These are phyloP conservation scores for Megalurothrips usitatus DNA, from an alignment of 2,888 invertebrate species.

Conservation along the genomic window DNA sequence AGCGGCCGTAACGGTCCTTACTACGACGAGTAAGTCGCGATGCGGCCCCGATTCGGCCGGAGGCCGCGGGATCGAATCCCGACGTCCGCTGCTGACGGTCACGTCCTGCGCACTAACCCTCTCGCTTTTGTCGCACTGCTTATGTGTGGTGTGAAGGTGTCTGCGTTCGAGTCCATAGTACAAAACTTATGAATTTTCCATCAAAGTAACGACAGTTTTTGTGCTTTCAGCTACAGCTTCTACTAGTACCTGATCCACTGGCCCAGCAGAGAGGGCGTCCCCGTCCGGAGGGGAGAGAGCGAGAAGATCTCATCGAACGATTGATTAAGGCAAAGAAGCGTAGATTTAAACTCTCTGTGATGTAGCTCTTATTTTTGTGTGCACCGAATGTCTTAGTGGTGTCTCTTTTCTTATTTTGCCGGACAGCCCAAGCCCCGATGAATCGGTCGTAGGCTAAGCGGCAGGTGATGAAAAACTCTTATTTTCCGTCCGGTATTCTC, in stretches of 20 bases:
- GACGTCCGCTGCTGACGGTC: background rate
- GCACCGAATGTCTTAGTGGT: background rate
- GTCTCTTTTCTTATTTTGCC: too few species aligned
- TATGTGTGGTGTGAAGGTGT: background rate
- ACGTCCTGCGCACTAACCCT: background rate
- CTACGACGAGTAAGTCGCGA: slow-evolving; percentile 4
- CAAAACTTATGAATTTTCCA: background rate
- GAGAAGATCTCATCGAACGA: background rate
- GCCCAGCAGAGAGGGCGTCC: background rate
- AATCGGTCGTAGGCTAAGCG: too few species aligned
- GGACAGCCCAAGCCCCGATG: too few species aligned
- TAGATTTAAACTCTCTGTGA: background rate
- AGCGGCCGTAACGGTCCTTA: background rate
- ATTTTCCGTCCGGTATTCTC: background rate
- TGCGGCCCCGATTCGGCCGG: background rate
- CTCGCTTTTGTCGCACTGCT: background rate
- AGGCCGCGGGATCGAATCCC: background rate
- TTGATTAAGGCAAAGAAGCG: background rate
- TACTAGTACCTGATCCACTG: background rate
- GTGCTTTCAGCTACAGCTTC: slow-evolving; percentile 2
- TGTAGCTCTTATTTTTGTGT: background rate
- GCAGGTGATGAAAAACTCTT: too few species aligned
- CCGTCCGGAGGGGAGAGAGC: background rate
- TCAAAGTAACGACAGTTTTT: background rate
- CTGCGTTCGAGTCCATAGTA: background rate